Conservation (phyloP, 2,888 invertebrate genomes). For the Diadromus collaris region DNA sequence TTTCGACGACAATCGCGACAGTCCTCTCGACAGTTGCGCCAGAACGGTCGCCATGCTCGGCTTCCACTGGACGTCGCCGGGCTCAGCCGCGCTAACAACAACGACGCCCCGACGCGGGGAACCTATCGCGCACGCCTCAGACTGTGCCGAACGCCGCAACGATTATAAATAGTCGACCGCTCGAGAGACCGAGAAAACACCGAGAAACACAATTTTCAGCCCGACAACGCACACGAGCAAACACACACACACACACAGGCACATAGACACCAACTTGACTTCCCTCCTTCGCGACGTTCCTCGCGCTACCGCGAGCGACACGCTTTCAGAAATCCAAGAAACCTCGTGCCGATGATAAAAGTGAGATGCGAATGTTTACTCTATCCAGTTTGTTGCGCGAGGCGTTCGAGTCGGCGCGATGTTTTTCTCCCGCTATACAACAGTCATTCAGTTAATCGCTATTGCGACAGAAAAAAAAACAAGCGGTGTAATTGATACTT, state of each 20-base stretch:
- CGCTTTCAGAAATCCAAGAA: not conserved
- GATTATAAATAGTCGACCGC: constrained; percentile 61
- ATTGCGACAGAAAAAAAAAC: not conserved
- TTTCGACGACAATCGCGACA: constrained; percentile 68
- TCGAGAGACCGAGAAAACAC: not conserved
- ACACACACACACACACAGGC: too few species aligned
- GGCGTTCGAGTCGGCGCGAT: not conserved
- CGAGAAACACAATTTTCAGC: constrained; percentile 3
- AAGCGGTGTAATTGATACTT: not conserved
- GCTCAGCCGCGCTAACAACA: constrained; percentile 18
- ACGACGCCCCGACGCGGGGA: not conserved
- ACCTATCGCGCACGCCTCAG: constrained; percentile 57
- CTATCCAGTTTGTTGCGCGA: not conserved
- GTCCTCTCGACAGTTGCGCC: constrained; percentile 66
- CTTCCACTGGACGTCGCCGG: constrained; percentile 66
- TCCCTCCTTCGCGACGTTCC: constrained; percentile 15
- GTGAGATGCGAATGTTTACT: not conserved
- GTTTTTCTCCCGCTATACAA: not conserved
- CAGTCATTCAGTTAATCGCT: not conserved
- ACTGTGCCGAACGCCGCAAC: constrained; percentile 23
- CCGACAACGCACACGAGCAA: constrained; percentile 50
- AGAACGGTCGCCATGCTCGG: constrained; percentile 76
- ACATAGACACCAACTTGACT: too few species aligned
- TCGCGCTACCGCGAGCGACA: not conserved
- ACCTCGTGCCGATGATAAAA: not conserved